Conservation (phyloP, 2,888 invertebrate species). For the Rapana venosa region DNA sequence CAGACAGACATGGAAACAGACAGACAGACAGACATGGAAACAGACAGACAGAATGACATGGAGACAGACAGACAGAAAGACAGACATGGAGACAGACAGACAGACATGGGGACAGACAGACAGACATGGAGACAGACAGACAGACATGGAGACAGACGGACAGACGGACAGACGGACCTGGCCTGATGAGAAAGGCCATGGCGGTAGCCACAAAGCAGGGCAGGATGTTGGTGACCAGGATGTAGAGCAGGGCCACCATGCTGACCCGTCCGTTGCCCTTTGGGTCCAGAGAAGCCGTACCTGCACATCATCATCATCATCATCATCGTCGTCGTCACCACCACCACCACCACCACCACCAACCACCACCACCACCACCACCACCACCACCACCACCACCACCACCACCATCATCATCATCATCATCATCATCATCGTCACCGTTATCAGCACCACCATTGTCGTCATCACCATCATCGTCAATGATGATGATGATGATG, state of each 20-base stretch:
- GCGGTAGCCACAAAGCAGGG: slow-evolving; percentile 51
- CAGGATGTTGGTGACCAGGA: slow-evolving; percentile 52
- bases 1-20: too few species aligned
- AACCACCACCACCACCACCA: neutral
- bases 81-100: neutral
- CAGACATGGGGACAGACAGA: too few species aligned
- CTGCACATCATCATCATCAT: slow-evolving; percentile 36
- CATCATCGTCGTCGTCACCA: neutral
- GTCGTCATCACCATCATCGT: neutral
- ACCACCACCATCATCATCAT: neutral
- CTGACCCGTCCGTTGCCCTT: slow-evolving; percentile 56
- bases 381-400: neutral
- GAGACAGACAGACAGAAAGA: too few species aligned
- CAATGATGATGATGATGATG: neutral
- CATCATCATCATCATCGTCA: slow-evolving; percentile 37
- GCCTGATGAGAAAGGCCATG: slow-evolving; percentile 49
- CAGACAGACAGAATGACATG: neutral
- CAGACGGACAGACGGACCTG: slow-evolving; percentile 46
- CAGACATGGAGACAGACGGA: neutral
- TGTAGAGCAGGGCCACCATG: slow-evolving; percentile 53
- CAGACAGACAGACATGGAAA: too few species aligned
- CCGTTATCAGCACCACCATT: neutral
- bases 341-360: slow-evolving; percentile 4
- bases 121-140: neutral
- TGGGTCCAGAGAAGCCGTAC: slow-evolving; percentile 57